These are phyloP conservation scores for Dasypolia templi DNA, from an alignment of 2,888 invertebrate genomes.

Conservation along the genomic window DNA sequence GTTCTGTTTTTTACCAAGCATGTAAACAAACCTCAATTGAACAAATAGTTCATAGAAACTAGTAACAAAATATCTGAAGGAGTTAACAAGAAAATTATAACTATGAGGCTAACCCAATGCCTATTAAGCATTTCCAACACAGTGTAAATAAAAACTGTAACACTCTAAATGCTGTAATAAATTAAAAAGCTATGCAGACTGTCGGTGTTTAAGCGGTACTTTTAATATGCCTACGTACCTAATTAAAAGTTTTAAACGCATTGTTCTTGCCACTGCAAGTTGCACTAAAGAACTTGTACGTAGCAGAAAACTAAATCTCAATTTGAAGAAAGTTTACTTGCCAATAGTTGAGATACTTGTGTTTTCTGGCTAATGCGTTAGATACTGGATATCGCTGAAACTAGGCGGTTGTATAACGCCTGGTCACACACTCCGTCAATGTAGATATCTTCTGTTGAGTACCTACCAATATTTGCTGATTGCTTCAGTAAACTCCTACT, in stretches of 20 bases:
- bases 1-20: neutral
- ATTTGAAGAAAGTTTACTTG: slow-evolving; percentile 60
- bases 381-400: slow-evolving; percentile 8
- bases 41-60: neutral
- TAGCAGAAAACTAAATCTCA: slow-evolving; percentile 50
- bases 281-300: slow-evolving; percentile 35
- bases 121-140: slow-evolving; percentile 2
- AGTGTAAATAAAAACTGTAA: neutral
- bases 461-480: slow-evolving; percentile 1
- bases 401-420: slow-evolving; percentile 21
- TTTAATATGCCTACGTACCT: slow-evolving; percentile 21
- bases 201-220: slow-evolving; percentile 8
- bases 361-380: slow-evolving; percentile 34
- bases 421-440: neutral
- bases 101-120: neutral
- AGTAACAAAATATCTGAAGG: neutral
- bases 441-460: slow-evolving; percentile 8
- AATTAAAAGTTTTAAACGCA: slow-evolving; percentile 49
- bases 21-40: neutral
- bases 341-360: slow-evolving; percentile 50
- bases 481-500: neutral
- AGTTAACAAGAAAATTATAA: neutral
- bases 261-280: slow-evolving; percentile 33
- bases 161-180: slow-evolving; percentile 13
- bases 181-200: slow-evolving; percentile 19